Percentiles rank a stretch among this genome's conserved stretches.
phyloP scores from a whole-genome alignment of 2,888 invertebrate genomes.

The Iphiclides podalirius region DNA sequence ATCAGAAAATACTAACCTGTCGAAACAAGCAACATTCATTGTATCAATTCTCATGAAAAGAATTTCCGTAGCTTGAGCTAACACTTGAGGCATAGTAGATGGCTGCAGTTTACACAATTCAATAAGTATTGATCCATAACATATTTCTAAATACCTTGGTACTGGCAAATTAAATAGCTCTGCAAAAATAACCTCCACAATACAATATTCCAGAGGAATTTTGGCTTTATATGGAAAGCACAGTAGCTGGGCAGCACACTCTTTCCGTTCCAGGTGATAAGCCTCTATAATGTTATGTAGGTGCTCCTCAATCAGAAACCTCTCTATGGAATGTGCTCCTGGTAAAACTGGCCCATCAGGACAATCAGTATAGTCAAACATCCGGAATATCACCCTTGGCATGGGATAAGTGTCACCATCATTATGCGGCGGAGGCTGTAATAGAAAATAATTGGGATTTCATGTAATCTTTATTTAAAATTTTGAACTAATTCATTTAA shows the following conservation, averaged over 20 bases:
- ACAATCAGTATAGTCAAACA: constrained; percentile 99
- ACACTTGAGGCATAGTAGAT: constrained; percentile 97
- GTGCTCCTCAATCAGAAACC: constrained; percentile 98
- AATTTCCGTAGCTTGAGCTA: constrained; percentile 98
- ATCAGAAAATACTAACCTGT: constrained; percentile 79
- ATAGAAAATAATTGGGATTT: constrained; percentile 25
- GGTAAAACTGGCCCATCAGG: constrained; percentile 96
- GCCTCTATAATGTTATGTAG: constrained; percentile 95
- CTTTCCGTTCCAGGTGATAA: constrained; percentile 93
- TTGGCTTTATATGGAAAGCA: constrained; percentile 96
- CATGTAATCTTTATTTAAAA: no score
- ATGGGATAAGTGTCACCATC: constrained; percentile 94
- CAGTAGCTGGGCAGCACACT: constrained; percentile 95
- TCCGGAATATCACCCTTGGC: constrained; percentile 95
- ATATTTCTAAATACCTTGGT: constrained; percentile 93
- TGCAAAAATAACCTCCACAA: constrained; percentile 97
- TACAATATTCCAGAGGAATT: constrained; percentile 98
- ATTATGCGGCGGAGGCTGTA: constrained; percentile 94
- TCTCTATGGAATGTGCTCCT: constrained; percentile 97
- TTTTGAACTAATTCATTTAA: no score
- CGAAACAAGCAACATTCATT: constrained; percentile 98
- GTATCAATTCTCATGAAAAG: constrained; percentile 96
- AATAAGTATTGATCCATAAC: constrained; percentile 96
- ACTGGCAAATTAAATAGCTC: constrained; percentile 96
- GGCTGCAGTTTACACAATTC: constrained; percentile 98